Evolutionary conservation across 2,888 invertebrate species (phyloP).

Genomic region (Idaea biselata): DNA sequence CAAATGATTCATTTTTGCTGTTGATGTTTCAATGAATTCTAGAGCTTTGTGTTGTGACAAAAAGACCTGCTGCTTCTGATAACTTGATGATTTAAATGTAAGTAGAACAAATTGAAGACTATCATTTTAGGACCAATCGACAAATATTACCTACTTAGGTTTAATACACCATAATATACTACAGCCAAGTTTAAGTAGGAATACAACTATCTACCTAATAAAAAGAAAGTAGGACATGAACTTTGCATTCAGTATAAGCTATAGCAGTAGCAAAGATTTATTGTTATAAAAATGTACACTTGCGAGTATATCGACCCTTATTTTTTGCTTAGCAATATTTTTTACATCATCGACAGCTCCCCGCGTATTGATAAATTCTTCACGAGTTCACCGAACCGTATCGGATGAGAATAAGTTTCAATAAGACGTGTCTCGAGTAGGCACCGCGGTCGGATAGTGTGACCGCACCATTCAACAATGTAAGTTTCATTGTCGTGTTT

Average conservation of each 20-base stretch:
- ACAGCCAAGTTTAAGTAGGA: too few species aligned
- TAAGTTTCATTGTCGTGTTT: constrained; percentile 72
- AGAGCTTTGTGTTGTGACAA: constrained; percentile 36
- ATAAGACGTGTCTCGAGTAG: constrained; percentile 68
- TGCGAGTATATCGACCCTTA: constrained; percentile 15
- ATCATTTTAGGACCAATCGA: constrained; percentile 33
- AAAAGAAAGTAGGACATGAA: not conserved
- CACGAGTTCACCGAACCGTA: constrained; percentile 70
- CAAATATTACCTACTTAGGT: constrained; percentile 23
- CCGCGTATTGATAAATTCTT: constrained; percentile 50
- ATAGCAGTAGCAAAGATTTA: constrained; percentile 10
- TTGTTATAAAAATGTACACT: constrained; percentile 1
- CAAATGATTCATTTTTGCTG: constrained; percentile 39
- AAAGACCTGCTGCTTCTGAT: constrained; percentile 43
- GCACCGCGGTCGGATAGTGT: constrained; percentile 53
- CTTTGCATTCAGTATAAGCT: not conserved
- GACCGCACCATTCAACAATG: constrained; percentile 62
- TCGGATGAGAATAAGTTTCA: constrained; percentile 61
- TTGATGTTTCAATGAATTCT: constrained; percentile 36
- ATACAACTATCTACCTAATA: not conserved
- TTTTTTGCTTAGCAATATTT: constrained; percentile 32
- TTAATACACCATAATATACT: not conserved
- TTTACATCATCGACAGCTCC: constrained; percentile 40
- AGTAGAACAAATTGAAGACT: constrained; percentile 36
- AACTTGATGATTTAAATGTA: constrained; percentile 39